Conservation (phyloP, 2,888 invertebrate genomes). For the Agrilus mali region DNA sequence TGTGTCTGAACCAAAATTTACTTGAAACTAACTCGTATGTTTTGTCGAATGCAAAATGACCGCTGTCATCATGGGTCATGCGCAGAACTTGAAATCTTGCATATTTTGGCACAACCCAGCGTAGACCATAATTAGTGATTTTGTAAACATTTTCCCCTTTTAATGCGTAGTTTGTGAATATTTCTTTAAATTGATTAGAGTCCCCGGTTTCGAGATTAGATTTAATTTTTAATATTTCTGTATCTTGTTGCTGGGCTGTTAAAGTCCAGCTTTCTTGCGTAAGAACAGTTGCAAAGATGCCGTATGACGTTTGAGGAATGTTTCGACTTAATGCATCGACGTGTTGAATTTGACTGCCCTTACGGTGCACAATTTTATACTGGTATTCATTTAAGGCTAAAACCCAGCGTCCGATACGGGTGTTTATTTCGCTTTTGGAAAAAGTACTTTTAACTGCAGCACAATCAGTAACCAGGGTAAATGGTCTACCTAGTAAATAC, state of each 20-base stretch:
- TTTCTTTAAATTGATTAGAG: too few species aligned
- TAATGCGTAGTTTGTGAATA: too few species aligned
- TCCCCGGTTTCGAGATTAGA: too few species aligned
- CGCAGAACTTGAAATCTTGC: not conserved
- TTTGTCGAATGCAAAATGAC: slow-evolving; percentile 10
- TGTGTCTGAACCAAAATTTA: slow-evolving; percentile 11
- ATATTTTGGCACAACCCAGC: not conserved
- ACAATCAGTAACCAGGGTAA: slow-evolving; percentile 1
- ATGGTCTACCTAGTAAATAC: not conserved
- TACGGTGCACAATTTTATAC: slow-evolving; percentile 6
- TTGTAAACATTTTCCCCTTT: too few species aligned
- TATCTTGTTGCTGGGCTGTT: too few species aligned
- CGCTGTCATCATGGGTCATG: slow-evolving; percentile 7
- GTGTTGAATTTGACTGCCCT: slow-evolving; percentile 5
- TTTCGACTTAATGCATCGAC: slow-evolving; percentile 9
- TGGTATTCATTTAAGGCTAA: slow-evolving; percentile 6
- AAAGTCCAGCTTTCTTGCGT: too few species aligned
- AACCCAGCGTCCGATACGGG: too few species aligned
- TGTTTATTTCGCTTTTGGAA: slow-evolving; percentile 6
- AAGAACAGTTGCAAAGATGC: too few species aligned
- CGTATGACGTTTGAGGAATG: too few species aligned
- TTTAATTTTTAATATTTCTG: too few species aligned
- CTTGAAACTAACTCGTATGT: slow-evolving; percentile 4
- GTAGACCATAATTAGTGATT: not conserved
- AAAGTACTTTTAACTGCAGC: slow-evolving; percentile 6